phyloP scores from a whole-genome alignment of 2,113 vertebrate species.

The Tiliqua scincoides region DNA sequence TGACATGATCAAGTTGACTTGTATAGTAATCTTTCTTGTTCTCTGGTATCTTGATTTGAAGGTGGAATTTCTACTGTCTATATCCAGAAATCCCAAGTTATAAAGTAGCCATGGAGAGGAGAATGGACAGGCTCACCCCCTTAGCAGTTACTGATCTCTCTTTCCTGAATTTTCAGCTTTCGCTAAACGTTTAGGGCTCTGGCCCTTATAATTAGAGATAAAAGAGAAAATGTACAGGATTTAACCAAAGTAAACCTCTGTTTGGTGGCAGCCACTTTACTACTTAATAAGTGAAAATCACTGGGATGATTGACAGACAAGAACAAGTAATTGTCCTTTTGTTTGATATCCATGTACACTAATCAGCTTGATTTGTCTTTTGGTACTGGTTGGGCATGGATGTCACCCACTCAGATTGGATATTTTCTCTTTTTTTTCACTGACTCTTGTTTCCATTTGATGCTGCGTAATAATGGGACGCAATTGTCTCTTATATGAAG shows the following conservation, averaged over 20 bases:
- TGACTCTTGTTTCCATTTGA: not conserved
- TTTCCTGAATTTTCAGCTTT: not conserved
- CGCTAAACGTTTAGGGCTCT: not conserved
- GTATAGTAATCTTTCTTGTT: not conserved
- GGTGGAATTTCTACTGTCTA: not conserved
- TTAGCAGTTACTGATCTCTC: not conserved
- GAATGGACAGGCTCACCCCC: too few species aligned
- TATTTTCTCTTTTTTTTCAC: not conserved
- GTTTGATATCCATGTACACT: too few species aligned
- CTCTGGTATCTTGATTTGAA: constrained; percentile 24
- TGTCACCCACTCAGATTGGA: not conserved
- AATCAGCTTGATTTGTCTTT: not conserved
- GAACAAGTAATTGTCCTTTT: too few species aligned
- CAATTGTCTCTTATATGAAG: not conserved
- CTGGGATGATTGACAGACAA: not conserved
- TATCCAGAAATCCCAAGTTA: not conserved
- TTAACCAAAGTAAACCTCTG: not conserved
- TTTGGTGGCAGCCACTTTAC: too few species aligned
- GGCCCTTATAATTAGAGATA: not conserved
- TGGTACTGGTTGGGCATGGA: not conserved
- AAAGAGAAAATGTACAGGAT: not conserved
- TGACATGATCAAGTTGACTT: not conserved
- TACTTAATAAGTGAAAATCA: not conserved
- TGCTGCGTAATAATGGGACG: not conserved
- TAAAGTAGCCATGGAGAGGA: not conserved